Evolutionary conservation across 2,113 vertebrate species (phyloP).

Genomic region (Butastur rufipennis): DNA sequence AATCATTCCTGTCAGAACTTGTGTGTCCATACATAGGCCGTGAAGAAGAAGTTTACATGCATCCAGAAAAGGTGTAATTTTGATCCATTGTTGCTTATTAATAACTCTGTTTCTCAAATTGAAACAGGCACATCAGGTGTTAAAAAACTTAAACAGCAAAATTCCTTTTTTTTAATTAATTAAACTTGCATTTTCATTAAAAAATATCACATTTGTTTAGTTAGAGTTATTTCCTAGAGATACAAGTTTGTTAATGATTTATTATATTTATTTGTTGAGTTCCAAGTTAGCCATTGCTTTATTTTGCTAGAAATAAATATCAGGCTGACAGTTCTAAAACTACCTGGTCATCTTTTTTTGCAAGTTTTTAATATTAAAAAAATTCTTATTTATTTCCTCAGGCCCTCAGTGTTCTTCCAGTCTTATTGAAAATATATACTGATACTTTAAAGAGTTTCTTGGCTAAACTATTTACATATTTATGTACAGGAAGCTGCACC

Average conservation of each 20-base stretch:
- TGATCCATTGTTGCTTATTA: not conserved
- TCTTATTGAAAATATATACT: not conserved
- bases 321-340: not conserved
- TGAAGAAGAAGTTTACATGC: not conserved
- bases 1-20: not conserved
- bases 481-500: not conserved
- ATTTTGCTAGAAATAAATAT: not conserved
- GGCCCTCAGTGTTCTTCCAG: not conserved
- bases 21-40: not conserved
- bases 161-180: not conserved
- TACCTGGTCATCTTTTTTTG: not conserved
- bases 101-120: not conserved
- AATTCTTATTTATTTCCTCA: not conserved
- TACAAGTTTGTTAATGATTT: not conserved
- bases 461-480: not conserved
- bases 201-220: fast-evolving
- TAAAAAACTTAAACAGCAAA: not conserved
- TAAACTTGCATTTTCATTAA: not conserved
- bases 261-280: not conserved
- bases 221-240: not conserved
- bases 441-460: not conserved
- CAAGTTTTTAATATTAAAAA: not conserved
- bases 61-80: not conserved
- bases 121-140: not conserved
- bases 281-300: not conserved